A percentile compares a stretch with the other conserved stretches of the same genome.
Evolutionary conservation across 1,140 invertebrate genomes (phyloP).

Genomic region (Drosophila obscura): DNA sequence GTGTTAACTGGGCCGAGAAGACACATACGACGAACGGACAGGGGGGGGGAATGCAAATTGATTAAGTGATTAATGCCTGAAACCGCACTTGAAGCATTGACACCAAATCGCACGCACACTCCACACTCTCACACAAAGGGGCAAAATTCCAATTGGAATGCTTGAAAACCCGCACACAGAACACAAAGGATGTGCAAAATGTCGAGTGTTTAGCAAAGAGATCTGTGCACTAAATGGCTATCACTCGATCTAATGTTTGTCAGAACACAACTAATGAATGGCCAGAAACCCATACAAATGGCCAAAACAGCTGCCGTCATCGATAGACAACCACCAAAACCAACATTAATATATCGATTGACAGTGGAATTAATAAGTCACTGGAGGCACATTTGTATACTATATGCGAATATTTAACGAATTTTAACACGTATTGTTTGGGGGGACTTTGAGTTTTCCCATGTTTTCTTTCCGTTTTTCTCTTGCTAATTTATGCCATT

Average conservation of each 20-base stretch:
- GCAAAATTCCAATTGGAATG: too few relatives aligned
- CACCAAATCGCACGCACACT: constrained; percentile 21
- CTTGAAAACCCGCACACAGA: too few relatives aligned
- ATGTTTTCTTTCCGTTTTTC: constrained; percentile 45
- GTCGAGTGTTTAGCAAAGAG: too few relatives aligned
- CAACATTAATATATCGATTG: constrained; percentile 42
- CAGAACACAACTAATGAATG: too few relatives aligned
- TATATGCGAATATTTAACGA: constrained; percentile 25
- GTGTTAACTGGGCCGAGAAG: constrained; percentile 10
- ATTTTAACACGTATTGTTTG: constrained; percentile 38
- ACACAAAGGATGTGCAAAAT: too few relatives aligned
- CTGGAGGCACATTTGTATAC: constrained; percentile 12
- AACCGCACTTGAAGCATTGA: constrained; percentile 20
- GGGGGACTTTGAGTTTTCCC: constrained; percentile 18
- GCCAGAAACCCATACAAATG: constrained; percentile 22
- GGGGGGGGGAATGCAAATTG: constrained; percentile 25
- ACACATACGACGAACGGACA: constrained; percentile 2
- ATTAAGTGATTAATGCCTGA: constrained; percentile 34
- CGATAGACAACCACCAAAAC: constrained; percentile 27
- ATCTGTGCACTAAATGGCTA: constrained; percentile 12
- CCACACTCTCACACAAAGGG: neutral
- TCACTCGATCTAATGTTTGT: too few relatives aligned
- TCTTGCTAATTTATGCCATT: constrained; percentile 57
- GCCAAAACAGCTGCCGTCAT: constrained; percentile 78
- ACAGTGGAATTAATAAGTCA: constrained; percentile 24